A percentile compares a stretch with the other conserved stretches of the same genome.
These are phyloP conservation scores for Saiga tatarica DNA, from an alignment of 2,113 vertebrate genomes.

Conservation along the genomic window DNA sequence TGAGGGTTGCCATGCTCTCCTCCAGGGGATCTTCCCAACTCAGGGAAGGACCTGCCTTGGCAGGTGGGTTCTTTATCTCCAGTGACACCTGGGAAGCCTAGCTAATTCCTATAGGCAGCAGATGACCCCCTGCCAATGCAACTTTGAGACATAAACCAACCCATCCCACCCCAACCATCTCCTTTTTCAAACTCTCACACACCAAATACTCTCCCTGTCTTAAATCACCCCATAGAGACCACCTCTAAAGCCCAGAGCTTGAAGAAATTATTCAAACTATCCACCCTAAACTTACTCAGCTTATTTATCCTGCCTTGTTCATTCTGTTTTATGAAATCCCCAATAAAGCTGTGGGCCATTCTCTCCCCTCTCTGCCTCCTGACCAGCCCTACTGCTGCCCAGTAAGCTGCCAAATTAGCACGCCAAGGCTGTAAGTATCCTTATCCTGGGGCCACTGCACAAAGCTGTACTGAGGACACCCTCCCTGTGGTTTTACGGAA, in stretches of 20 bases:
- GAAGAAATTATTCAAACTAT: neutral
- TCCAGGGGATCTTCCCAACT: neutral
- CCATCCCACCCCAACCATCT: neutral
- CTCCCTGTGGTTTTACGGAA: neutral
- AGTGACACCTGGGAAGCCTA: neutral
- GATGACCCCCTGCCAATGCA: neutral
- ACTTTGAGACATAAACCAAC: neutral
- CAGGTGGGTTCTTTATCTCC: neutral
- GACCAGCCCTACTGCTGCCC: neutral
- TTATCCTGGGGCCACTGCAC: neutral
- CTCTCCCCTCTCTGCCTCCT: neutral
- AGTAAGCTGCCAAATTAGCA: neutral
- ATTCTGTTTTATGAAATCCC: neutral
- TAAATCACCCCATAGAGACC: neutral
- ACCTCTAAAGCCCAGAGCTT: neutral
- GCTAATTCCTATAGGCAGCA: neutral
- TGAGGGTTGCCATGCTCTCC: neutral
- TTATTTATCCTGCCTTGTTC: neutral
- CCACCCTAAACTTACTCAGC: no score
- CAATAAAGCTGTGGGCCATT: neutral
- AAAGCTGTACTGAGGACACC: neutral
- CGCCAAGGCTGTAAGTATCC: neutral
- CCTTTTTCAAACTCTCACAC: neutral
- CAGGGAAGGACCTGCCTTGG: neutral
- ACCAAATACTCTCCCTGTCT: neutral